A percentile compares a stretch with the other conserved stretches of the same genome.
Conservation (phyloP, 2,888 invertebrate species). For the Apotomis turbidana region DNA sequence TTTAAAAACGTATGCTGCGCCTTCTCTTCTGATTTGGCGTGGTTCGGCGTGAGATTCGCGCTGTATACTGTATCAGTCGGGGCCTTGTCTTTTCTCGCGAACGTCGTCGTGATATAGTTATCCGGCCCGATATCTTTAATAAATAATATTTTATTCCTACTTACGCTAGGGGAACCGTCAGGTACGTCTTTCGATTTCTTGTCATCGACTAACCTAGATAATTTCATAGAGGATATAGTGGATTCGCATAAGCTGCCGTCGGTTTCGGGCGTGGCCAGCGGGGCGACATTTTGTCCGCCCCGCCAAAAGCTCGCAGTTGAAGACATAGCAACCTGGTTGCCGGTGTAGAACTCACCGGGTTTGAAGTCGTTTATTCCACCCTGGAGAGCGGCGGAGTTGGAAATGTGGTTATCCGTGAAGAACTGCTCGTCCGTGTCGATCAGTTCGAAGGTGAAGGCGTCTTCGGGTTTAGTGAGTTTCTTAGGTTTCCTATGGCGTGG, state of each 20-base stretch:
- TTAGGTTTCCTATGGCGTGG: slow-evolving; percentile 87
- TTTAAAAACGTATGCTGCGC: slow-evolving; percentile 77
- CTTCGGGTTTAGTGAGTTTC: slow-evolving; percentile 86
- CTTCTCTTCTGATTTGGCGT: slow-evolving; percentile 77
- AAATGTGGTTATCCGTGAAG: slow-evolving; percentile 78
- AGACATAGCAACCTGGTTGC: slow-evolving; percentile 68
- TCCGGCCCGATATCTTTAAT: slow-evolving; percentile 88
- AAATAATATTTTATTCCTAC: slow-evolving; percentile 83
- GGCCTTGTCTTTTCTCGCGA: slow-evolving; percentile 77
- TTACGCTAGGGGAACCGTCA: slow-evolving; percentile 69
- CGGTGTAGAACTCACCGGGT: slow-evolving; percentile 80
- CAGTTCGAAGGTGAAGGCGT: slow-evolving; percentile 92
- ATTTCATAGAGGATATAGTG: slow-evolving; percentile 78
- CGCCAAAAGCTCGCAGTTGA: slow-evolving; percentile 73
- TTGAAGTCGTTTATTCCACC: slow-evolving; percentile 75
- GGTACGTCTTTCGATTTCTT: slow-evolving; percentile 74
- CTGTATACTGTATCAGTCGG: slow-evolving; percentile 64
- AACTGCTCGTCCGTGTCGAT: slow-evolving; percentile 91
- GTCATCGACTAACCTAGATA: slow-evolving; percentile 74
- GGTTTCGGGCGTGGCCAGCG: slow-evolving; percentile 85
- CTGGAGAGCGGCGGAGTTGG: slow-evolving; percentile 72
- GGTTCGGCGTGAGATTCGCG: slow-evolving; percentile 69
- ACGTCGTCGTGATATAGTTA: slow-evolving; percentile 88
- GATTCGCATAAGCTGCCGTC: slow-evolving; percentile 85
- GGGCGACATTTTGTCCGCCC: slow-evolving; percentile 79